Evolutionary conservation across 2,113 vertebrate species (phyloP).

Genomic region (Eurystomus gularis): DNA sequence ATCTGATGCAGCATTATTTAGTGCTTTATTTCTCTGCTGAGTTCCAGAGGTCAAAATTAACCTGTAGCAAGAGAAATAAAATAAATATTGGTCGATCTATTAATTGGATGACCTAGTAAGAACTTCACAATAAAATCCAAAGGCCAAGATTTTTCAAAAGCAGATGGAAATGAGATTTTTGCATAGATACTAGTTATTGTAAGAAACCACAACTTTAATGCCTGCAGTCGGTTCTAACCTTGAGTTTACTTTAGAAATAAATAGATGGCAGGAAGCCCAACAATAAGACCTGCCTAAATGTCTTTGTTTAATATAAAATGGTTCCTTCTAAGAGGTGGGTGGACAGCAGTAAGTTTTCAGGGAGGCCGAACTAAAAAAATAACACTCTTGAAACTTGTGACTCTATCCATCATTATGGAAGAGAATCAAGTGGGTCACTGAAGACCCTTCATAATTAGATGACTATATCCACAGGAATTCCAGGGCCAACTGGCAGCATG

Average conservation of each 20-base stretch:
- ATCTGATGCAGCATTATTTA: not conserved
- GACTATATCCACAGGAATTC: slow-evolving; percentile 53
- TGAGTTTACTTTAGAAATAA: slow-evolving; percentile 55
- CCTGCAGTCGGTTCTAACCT: slow-evolving; percentile 60
- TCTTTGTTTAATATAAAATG: slow-evolving; percentile 14
- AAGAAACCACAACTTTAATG: not conserved
- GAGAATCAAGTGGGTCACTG: slow-evolving; percentile 2
- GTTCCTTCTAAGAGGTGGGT: not conserved
- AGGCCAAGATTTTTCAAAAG: slow-evolving; percentile 9
- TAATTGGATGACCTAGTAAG: slow-evolving; percentile 21
- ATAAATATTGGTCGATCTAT: slow-evolving; percentile 4
- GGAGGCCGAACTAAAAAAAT: not conserved
- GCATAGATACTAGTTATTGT: not conserved
- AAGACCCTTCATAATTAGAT: slow-evolving; percentile 47
- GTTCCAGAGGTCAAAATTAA: slow-evolving; percentile 52
- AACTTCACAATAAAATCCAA: not conserved
- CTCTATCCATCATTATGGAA: not conserved
- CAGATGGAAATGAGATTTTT: slow-evolving; percentile 1
- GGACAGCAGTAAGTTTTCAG: not conserved
- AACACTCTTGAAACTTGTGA: not conserved
- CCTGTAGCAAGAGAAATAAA: slow-evolving; percentile 33
- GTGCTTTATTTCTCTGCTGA: slow-evolving; percentile 15
- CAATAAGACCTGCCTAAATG: slow-evolving; percentile 19
- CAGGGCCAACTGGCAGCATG: not conserved
- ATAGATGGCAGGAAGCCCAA: slow-evolving; percentile 36